These are phyloP conservation scores for Lacerta viridis DNA, from an alignment of 2,797 vertebrate genomes.

Conservation along the genomic window DNA sequence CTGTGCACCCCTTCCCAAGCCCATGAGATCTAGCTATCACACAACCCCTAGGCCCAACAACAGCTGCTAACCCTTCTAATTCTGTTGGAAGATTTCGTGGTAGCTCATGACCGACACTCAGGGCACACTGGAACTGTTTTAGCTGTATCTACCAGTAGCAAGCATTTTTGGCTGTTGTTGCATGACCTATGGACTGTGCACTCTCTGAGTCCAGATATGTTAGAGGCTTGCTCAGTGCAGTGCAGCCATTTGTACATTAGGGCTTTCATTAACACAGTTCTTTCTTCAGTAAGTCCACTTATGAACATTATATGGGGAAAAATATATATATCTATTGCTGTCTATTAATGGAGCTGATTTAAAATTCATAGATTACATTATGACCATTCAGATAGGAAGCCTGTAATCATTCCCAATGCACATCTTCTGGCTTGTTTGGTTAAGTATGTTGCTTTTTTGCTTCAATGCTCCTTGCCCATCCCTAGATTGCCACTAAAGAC, in stretches of 20 bases:
- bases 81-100: not conserved
- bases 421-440: rapidly evolving
- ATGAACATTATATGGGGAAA: not conserved
- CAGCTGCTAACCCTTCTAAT: not conserved
- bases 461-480: not conserved
- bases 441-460: not conserved
- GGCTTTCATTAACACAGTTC: not conserved
- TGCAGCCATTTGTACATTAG: rapidly evolving
- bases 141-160: not conserved
- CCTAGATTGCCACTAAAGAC: not conserved
- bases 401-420: not conserved
- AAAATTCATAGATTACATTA: not conserved
- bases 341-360: conserved; percentile 24
- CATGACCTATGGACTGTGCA: not conserved
- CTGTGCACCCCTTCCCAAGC: not conserved
- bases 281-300: not conserved
- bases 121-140: not conserved
- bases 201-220: not conserved
- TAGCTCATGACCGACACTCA: not conserved
- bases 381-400: not conserved
- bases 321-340: not conserved
- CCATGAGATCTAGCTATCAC: not conserved
- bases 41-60: not conserved
- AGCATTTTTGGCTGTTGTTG: not conserved
- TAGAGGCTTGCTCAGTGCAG: not conserved